phyloP scores from a whole-genome alignment of 2,797 vertebrate genomes.

The Enteromius trimaculatus region DNA sequence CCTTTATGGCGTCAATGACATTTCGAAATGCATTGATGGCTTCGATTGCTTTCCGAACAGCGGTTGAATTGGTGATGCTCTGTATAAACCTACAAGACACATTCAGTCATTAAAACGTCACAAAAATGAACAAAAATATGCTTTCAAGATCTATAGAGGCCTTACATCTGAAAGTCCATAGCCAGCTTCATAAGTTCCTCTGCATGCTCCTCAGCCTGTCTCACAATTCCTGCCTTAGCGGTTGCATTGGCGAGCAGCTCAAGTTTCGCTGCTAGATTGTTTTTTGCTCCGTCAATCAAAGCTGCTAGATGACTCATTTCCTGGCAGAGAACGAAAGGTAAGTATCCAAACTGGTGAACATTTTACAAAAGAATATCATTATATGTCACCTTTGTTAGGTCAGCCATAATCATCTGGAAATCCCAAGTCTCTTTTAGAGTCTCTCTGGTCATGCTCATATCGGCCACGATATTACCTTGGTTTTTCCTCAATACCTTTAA shows the following conservation, averaged over 20 bases:
- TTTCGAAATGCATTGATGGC: slow-evolving; percentile 71
- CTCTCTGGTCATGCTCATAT: slow-evolving; percentile 27
- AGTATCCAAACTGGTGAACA: neutral
- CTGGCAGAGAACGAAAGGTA: slow-evolving; percentile 62
- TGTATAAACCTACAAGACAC: slow-evolving; percentile 75
- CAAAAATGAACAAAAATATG: neutral
- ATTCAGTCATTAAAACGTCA: neutral
- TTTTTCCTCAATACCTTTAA: slow-evolving; percentile 3
- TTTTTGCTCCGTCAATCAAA: slow-evolving; percentile 78
- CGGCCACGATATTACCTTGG: neutral
- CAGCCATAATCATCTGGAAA: slow-evolving; percentile 43
- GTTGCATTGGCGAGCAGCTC: slow-evolving; percentile 66
- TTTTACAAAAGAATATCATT: neutral
- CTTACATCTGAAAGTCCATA: slow-evolving; percentile 80
- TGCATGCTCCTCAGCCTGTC: slow-evolving; percentile 79
- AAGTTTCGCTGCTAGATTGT: slow-evolving; percentile 75
- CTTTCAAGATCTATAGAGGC: neutral
- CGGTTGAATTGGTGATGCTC: slow-evolving; percentile 71
- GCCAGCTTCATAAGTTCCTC: slow-evolving; percentile 75
- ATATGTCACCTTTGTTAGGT: slow-evolving; percentile 37
- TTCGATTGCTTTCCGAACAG: slow-evolving; percentile 73
- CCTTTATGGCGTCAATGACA: slow-evolving; percentile 77
- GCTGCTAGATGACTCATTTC: slow-evolving; percentile 78
- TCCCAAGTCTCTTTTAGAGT: slow-evolving; percentile 21
- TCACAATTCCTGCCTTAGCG: slow-evolving; percentile 72